phyloP scores from a whole-genome alignment of 1,140 invertebrate species.

The Aphis craccivora region DNA sequence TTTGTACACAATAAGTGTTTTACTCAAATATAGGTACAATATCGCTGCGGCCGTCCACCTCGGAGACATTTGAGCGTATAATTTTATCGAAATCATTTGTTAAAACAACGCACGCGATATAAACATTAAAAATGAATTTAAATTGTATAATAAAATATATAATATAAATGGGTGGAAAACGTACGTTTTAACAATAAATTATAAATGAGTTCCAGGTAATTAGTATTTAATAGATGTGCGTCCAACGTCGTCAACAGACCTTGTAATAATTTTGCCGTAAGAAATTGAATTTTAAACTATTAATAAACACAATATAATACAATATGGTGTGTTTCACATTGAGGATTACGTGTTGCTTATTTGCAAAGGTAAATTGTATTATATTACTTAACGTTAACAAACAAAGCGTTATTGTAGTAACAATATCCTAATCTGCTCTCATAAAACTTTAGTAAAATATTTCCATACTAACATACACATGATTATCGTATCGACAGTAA shows the following conservation, averaged over 20 bases:
- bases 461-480: background rate
- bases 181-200: conserved; percentile 10
- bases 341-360: background rate
- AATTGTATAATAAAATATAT: background rate
- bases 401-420: background rate
- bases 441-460: background rate
- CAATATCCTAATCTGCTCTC: background rate
- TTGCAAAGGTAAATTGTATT: background rate
- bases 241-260: background rate
- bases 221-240: background rate
- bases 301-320: background rate
- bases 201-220: background rate
- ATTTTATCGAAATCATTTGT: background rate
- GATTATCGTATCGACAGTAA: background rate
- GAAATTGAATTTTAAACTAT: background rate
- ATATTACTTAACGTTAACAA: background rate
- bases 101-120: background rate
- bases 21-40: background rate
- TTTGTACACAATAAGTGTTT: background rate
- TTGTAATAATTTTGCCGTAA: background rate
- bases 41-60: background rate
- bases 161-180: background rate
- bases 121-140: conserved; percentile 34
- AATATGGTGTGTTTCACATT: background rate
- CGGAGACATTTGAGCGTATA: background rate